phyloP scores from a whole-genome alignment of 2,113 vertebrate genomes.

The Australoheros scitulus region DNA sequence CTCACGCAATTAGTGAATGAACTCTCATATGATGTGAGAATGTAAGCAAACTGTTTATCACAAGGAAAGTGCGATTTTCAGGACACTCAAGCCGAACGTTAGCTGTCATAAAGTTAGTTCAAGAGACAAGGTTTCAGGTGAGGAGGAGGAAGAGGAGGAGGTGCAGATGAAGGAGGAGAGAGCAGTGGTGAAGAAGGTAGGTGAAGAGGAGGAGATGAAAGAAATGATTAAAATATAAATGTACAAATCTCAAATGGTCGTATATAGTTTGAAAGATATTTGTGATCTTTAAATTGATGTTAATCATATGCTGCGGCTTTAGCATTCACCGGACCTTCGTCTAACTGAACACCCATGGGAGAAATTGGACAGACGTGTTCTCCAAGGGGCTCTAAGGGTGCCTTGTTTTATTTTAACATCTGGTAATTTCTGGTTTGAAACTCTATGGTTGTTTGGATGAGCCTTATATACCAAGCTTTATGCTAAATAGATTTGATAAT shows the following conservation, averaged over 20 bases:
- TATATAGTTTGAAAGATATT: not conserved
- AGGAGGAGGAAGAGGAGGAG: too few relatives aligned
- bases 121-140: too few relatives aligned
- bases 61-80: not conserved
- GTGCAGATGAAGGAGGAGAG: too few relatives aligned
- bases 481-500: not conserved
- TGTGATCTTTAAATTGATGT: not conserved
- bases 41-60: not conserved
- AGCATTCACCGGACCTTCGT: not conserved
- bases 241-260: too few relatives aligned
- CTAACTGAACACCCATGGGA: not conserved
- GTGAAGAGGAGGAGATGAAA: too few relatives aligned
- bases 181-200: too few relatives aligned
- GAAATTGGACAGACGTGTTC: not conserved
- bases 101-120: not conserved
- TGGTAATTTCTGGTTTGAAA: not conserved
- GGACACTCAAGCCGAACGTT: not conserved
- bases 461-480: not conserved
- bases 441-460: not conserved
- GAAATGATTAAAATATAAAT: too few relatives aligned
- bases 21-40: not conserved
- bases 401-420: not conserved
- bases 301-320: accelerated
- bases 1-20: not conserved
- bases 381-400: not conserved